Evolutionary conservation across 2,888 invertebrate species (phyloP), one percentile per base, ranked within the genome.

Genomic region (Fragum fragum): DNA sequence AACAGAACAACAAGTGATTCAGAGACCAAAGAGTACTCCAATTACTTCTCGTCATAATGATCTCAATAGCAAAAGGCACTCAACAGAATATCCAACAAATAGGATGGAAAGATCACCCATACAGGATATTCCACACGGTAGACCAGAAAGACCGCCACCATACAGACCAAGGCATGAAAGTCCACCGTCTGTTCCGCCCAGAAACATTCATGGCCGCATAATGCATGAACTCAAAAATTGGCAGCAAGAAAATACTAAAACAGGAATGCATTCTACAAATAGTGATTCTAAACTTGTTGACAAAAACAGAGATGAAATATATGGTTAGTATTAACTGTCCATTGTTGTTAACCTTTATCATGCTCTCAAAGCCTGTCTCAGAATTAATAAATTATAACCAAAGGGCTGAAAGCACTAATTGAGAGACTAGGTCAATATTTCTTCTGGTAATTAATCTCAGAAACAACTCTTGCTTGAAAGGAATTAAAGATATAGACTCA

Each of bases 221-320:
- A 88, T 90, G 73, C 87, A 82, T 73, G 92, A 90, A 71, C 73
- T 90, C 47, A 92, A 91, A 77, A 89, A 87, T 73, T 93, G 92
- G 92, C 93, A 92, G 73, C 79, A 81, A 75, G 89, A 90, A 71
- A 79, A 89, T 63, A 78, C 81, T 18, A 70, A 23, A 32, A 63
- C 69, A 18, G 70, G 66, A 26, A 71, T 86, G 57, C 79, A 69
- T 53, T 66, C 78, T 11, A 66, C 78, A n/a, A 76, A 77, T 55
- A 87, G 87, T 83, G 88, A 89, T 79, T 86, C 86, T 11, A 85
- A 86, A 61, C 68, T 87, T 63, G 23, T 73, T 16, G 80, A 85
- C 52, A 81, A 75, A 61, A 81, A 76, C 26, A 29, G 63, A 36
- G 57, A 79, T 72, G 85, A 77, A 52, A 85, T 87, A 28, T 85